Conservation (phyloP, 2,797 vertebrate species). For the Lerista edwardsae region DNA sequence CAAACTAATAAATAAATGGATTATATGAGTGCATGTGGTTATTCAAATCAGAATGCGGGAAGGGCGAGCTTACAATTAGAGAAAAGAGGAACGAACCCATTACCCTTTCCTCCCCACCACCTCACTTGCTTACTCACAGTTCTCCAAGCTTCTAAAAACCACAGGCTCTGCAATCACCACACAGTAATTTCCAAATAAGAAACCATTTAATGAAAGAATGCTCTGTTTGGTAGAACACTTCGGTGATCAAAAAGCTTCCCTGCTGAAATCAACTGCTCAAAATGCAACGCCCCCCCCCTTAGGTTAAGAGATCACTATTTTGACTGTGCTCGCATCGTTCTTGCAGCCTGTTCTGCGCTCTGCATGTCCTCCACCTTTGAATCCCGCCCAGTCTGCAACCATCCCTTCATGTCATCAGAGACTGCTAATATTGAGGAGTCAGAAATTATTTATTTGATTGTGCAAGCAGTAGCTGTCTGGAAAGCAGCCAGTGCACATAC, state of each 20-base stretch:
- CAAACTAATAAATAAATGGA: neutral
- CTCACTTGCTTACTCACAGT: neutral
- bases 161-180: constrained; percentile 26
- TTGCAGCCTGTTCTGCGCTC: constrained; percentile 14
- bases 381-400: neutral
- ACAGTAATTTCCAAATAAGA: constrained; percentile 23
- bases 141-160: constrained; percentile 16
- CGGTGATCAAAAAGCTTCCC: constrained; percentile 40
- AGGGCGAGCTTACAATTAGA: neutral
- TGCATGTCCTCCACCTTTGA: neutral
- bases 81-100: neutral
- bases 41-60: neutral
- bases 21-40: neutral
- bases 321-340: constrained; percentile 4
- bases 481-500: neutral
- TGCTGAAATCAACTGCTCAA: constrained; percentile 37
- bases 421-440: neutral
- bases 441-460: neutral
- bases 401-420: neutral
- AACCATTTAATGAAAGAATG: constrained; percentile 36
- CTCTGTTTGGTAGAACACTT: constrained; percentile 31
- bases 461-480: neutral
- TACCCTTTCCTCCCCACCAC: neutral
- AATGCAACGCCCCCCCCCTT: constrained; percentile 30
- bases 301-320: constrained; percentile 18